phyloP scores from a whole-genome alignment of 64 coral and sea anemone genomes.

The Dendronephthya gigantea region DNA sequence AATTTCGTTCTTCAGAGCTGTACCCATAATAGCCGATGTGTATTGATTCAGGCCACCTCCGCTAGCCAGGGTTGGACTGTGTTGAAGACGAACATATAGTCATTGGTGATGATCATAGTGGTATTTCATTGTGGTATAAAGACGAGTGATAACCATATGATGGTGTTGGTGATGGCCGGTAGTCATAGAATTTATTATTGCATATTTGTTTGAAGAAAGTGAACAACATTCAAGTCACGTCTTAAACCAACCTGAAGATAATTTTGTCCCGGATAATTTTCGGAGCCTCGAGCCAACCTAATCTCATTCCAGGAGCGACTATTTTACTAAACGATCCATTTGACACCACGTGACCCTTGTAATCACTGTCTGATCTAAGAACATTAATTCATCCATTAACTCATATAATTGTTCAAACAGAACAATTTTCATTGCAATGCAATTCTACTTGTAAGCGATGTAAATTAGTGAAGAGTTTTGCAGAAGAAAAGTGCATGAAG shows the following conservation, averaged over 20 bases:
- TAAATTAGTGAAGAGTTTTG: too few relatives aligned
- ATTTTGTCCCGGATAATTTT: neutral
- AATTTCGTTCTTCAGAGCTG: neutral
- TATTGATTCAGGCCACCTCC: neutral
- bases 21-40: slow-evolving; percentile 12
- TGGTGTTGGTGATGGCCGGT: too few relatives aligned
- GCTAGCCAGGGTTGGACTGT: neutral
- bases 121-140: too few relatives aligned
- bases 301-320: slow-evolving; percentile 63
- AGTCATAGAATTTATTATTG: too few relatives aligned
- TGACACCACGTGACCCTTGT: slow-evolving; percentile 82
- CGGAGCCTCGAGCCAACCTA: slow-evolving; percentile 77
- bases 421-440: too few relatives aligned
- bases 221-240: neutral
- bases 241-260: neutral
- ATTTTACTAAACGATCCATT: slow-evolving; percentile 76
- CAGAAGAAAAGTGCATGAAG: too few relatives aligned
- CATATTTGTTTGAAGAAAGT: too few relatives aligned
- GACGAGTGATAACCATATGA: too few relatives aligned
- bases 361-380: slow-evolving; percentile 50
- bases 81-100: neutral
- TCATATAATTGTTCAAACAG: too few relatives aligned
- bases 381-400: neutral
- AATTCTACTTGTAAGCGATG: too few relatives aligned
- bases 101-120: neutral